A percentile compares a stretch with the other conserved stretches of the same genome.
Conservation (phyloP, 2,113 vertebrate genomes). For the Gymnocephalus cernua region DNA sequence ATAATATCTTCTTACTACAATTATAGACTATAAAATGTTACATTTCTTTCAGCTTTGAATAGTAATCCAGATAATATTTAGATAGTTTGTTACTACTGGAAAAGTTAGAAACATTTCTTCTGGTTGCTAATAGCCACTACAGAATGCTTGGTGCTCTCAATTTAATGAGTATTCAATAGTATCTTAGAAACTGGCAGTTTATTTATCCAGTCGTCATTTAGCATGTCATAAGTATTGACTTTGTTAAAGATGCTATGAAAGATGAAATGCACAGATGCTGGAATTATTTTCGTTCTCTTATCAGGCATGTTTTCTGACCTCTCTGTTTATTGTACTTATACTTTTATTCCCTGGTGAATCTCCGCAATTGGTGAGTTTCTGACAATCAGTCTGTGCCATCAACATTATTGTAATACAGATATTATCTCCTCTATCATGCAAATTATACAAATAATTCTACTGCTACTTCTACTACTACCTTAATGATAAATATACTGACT, state of each 20-base stretch:
- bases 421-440: background rate
- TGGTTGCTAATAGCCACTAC: background rate
- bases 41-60: background rate
- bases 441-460: background rate
- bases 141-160: background rate
- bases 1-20: background rate
- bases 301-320: background rate
- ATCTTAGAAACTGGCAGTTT: background rate
- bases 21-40: background rate
- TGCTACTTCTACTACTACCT: background rate
- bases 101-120: background rate
- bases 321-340: no score
- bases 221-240: background rate
- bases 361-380: no score
- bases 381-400: background rate
- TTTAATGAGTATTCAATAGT: background rate
- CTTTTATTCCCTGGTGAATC: no score
- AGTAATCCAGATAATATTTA: background rate
- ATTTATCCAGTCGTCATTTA: constrained; percentile 12
- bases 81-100: background rate
- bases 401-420: background rate
- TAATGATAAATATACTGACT: background rate
- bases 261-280: background rate
- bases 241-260: background rate
- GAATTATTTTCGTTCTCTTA: background rate